Percentiles rank a stretch among this genome's conserved stretches.
These are phyloP conservation scores for Poicephalus meyeri DNA, from an alignment of 2,113 vertebrate genomes.

Conservation along the genomic window DNA sequence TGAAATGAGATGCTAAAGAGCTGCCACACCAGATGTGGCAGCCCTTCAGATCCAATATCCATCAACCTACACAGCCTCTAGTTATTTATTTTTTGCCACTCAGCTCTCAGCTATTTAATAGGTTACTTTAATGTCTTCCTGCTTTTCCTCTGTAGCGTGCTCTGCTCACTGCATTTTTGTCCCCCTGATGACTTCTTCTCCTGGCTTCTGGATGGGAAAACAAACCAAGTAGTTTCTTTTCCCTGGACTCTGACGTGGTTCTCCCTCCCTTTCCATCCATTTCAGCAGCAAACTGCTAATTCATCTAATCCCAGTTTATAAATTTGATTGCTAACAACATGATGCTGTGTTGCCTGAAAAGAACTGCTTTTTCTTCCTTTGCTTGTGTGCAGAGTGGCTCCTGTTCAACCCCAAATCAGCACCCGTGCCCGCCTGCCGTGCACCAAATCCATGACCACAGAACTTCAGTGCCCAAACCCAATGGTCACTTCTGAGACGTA, in stretches of 20 bases:
- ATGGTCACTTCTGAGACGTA: not conserved
- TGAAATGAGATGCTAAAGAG: constrained; percentile 42
- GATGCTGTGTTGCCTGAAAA: not conserved
- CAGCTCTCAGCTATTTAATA: constrained; percentile 21
- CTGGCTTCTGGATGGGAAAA: not conserved
- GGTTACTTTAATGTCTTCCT: constrained; percentile 10
- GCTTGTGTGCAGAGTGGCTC: not conserved
- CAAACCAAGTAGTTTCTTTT: not conserved
- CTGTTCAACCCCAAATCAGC: not conserved
- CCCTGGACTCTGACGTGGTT: not conserved
- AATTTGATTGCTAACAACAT: not conserved
- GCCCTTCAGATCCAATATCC: constrained; percentile 53
- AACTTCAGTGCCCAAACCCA: not conserved
- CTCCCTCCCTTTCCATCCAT: not conserved
- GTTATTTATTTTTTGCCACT: constrained; percentile 43
- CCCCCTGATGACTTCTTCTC: not conserved
- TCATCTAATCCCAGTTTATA: not conserved
- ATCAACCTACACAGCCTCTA: constrained; percentile 23
- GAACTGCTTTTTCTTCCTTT: not conserved
- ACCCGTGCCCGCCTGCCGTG: not conserved
- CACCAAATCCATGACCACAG: not conserved
- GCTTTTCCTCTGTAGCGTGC: not conserved
- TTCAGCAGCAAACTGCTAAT: not conserved
- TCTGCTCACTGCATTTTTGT: not conserved
- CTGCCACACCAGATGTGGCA: constrained; percentile 47